A percentile compares a stretch with the other conserved stretches of the same genome.
Evolutionary conservation across 2,797 vertebrate species (phyloP).

Genomic region (Ispidina lecontei): DNA sequence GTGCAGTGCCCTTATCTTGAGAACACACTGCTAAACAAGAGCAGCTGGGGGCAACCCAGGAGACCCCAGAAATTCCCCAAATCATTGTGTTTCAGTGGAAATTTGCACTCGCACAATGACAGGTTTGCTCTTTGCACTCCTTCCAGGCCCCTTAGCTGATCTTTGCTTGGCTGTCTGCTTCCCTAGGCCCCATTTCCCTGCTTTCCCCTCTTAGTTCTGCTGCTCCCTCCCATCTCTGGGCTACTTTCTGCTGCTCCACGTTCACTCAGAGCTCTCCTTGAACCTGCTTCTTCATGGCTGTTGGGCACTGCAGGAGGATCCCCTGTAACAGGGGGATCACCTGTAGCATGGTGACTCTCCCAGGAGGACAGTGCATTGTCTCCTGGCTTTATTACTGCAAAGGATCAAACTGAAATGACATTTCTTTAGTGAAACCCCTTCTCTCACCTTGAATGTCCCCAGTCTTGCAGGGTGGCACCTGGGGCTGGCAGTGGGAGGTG

Average conservation of each 20-base stretch:
- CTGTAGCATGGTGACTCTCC: background rate
- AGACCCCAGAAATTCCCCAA: background rate
- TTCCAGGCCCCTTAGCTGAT: background rate
- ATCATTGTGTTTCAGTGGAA: background rate
- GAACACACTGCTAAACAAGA: background rate
- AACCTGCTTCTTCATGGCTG: background rate
- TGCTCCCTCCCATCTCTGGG: background rate
- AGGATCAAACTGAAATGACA: background rate
- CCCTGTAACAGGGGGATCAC: too few species aligned
- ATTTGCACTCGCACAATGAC: background rate
- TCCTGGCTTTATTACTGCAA: background rate
- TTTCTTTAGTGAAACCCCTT: rapidly evolving
- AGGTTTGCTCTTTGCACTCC: background rate
- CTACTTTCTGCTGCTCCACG: background rate
- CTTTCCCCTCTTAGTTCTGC: background rate
- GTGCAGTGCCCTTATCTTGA: background rate
- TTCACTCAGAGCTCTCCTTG: background rate
- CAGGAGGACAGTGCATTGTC: background rate
- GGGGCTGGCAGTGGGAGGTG: conserved; percentile 58
- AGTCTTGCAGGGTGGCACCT: conserved; percentile 36
- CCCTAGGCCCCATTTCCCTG: background rate
- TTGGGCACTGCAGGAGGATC: background rate
- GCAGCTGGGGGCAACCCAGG: background rate
- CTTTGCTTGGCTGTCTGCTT: background rate
- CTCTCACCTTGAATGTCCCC: conserved; percentile 65